Base-by-base conservation (phyloP, 2,888 invertebrate species). In the Hemithea aestivaria region DNA sequence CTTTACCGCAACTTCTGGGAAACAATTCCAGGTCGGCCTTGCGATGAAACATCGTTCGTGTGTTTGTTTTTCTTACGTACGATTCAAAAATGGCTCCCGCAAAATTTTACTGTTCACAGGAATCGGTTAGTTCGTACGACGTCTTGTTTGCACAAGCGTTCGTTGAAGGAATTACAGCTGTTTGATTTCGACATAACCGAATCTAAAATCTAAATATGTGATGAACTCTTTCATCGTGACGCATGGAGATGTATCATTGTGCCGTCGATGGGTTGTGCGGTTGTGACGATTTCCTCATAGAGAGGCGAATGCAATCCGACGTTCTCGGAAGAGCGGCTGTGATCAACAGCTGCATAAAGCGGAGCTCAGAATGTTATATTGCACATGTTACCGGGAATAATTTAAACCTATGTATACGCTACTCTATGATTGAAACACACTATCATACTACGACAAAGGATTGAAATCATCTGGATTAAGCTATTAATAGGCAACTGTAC, bases 31-130 rank as follows among this genome's bases (percentile, higher is more conserved):
- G 44, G 57, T 54, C 68, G 78, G 74, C 81, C 80, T 80, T 81
- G 81, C 65, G 63, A 70, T 76, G 67, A 73, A 79, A 73, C 76
- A 77, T 73, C 65, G 66, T 54, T 65, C 68, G 57, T 63, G 63
- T 81, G 76, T 83, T 83, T 82, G 76, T 84, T 83, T 84, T 74
- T 68, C 68, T 76, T 79, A 71, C 68, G 53, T 67, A 67, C 73
- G 68, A 72, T 79, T 75, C 73, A 73, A 75, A 76, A 76, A 73
- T 62, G 69, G 76, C 73, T 73, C 65, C 73, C 69, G 75, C 78
- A 66, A 70, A 76, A 67, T 73, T 79, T 75, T 66, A 76, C 69
- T 66, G 69, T 73, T 78, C 67, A 52, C 67, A 51, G 67, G 73
- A 80, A 81, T 69, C 67, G 61, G 62, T 65, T 56, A 63, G 59